These are phyloP conservation scores for Scelioninae gen. 1 DNA, from an alignment of 2,888 invertebrate genomes.

Conservation along the genomic window DNA sequence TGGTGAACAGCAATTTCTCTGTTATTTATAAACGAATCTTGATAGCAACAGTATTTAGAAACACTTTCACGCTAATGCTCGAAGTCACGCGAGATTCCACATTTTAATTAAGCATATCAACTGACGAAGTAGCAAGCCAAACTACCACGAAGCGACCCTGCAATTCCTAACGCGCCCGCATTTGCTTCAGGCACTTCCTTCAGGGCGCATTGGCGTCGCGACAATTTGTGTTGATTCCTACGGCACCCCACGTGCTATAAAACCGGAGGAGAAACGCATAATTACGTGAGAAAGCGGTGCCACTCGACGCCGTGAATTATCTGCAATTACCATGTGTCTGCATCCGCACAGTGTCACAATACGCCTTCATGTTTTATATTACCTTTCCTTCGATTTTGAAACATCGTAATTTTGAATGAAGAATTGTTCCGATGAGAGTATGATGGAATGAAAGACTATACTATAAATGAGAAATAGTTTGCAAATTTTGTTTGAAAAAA, in stretches of 20 bases:
- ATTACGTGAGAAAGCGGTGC: conserved; percentile 69
- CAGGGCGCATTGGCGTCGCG: conserved; percentile 58
- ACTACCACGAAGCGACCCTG: conserved; percentile 41
- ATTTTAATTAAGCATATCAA: conserved; percentile 63
- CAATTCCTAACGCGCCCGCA: conserved; percentile 57
- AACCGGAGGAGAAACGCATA: conserved; percentile 64
- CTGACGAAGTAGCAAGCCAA: conserved; percentile 59
- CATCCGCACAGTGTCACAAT: conserved; percentile 48
- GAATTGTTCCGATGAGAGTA: too few species aligned
- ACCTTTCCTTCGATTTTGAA: neutral
- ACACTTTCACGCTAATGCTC: conserved; percentile 61
- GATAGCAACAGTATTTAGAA: conserved; percentile 64
- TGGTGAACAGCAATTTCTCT: conserved; percentile 57
- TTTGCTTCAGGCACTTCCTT: conserved; percentile 58
- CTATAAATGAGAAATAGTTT: too few species aligned
- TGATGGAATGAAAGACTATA: too few species aligned
- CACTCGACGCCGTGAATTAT: conserved; percentile 73
- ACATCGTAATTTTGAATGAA: too few species aligned
- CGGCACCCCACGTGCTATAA: conserved; percentile 54
- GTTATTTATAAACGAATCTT: conserved; percentile 65
- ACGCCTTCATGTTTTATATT: conserved; percentile 21
- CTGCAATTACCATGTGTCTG: conserved; percentile 71
- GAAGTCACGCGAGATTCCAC: conserved; percentile 63
- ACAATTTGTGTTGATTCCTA: conserved; percentile 60
- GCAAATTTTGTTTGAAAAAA: too few species aligned